Conservation (phyloP, 2,888 invertebrate species). For the Acanthococcus lagerstroemiae region DNA sequence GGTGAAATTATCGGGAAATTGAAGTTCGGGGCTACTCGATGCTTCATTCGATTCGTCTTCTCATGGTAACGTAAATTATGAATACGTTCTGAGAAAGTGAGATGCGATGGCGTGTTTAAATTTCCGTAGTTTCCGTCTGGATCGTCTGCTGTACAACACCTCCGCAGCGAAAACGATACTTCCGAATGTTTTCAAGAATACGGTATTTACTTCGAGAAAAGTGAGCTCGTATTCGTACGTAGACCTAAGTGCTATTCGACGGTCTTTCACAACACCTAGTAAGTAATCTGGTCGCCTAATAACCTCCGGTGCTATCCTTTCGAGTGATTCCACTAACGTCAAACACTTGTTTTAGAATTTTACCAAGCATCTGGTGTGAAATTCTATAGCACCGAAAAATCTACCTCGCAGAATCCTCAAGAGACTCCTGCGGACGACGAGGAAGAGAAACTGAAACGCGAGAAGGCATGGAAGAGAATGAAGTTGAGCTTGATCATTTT, state of each 20-base stretch:
- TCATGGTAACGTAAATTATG: too few species aligned
- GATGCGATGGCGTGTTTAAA: background rate
- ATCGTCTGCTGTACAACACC: background rate
- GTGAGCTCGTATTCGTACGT: too few species aligned
- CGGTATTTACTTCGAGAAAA: too few species aligned
- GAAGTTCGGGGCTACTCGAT: too few species aligned
- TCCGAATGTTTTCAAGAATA: background rate
- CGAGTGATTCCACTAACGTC: too few species aligned
- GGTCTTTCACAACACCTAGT: too few species aligned
- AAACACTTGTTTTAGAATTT: background rate
- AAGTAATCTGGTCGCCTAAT: too few species aligned
- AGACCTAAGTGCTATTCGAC: too few species aligned
- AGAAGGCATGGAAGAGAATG: slow-evolving; percentile 25
- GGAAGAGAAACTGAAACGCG: slow-evolving; percentile 21
- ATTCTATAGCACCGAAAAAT: background rate
- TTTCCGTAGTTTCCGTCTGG: background rate
- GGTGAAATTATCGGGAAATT: too few species aligned
- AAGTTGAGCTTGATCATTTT: slow-evolving; percentile 14
- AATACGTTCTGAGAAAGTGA: too few species aligned
- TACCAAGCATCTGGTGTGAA: background rate
- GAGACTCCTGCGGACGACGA: background rate
- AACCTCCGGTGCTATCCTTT: too few species aligned
- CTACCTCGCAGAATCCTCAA: background rate
- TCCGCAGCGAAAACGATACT: background rate
- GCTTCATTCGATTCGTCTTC: too few species aligned